A percentile compares a stretch with the other conserved stretches of the same genome.
phyloP scores from a whole-genome alignment of 2,797 vertebrate genomes.

The Manis pentadactyla region DNA sequence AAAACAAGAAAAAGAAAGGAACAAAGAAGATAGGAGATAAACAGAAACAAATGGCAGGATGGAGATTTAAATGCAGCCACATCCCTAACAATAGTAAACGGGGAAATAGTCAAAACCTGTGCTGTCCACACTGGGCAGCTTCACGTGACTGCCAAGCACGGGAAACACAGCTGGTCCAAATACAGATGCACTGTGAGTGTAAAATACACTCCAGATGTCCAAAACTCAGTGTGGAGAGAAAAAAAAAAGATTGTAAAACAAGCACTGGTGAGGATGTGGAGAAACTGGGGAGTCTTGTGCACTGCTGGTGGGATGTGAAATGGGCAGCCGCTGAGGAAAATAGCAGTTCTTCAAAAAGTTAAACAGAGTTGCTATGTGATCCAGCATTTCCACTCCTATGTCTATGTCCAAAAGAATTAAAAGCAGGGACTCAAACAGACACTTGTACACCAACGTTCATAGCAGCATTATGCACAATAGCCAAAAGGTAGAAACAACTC shows the following conservation, averaged over 20 bases:
- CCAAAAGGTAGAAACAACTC: not conserved
- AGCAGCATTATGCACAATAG: not conserved
- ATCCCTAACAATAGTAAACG: not conserved
- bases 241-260: not conserved
- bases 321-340: not conserved
- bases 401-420: not conserved
- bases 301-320: not conserved
- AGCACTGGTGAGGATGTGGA: not conserved
- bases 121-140: fast-evolving
- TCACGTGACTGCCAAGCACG: fast-evolving
- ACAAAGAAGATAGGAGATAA: not conserved
- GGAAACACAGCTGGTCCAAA: not conserved
- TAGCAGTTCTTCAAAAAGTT: not conserved
- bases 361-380: not conserved
- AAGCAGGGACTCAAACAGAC: not conserved
- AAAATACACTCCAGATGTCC: not conserved
- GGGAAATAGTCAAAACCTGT: fast-evolving
- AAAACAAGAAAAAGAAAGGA: not conserved
- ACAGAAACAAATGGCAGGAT: not conserved
- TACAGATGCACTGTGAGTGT: not conserved
- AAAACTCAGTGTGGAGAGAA: not conserved
- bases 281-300: not conserved
- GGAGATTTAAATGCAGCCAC: not conserved
- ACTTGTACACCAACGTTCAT: not conserved
- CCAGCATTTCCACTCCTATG: not conserved